Conservation (phyloP, 2,888 invertebrate species). For the Dysmachus trigonus region DNA sequence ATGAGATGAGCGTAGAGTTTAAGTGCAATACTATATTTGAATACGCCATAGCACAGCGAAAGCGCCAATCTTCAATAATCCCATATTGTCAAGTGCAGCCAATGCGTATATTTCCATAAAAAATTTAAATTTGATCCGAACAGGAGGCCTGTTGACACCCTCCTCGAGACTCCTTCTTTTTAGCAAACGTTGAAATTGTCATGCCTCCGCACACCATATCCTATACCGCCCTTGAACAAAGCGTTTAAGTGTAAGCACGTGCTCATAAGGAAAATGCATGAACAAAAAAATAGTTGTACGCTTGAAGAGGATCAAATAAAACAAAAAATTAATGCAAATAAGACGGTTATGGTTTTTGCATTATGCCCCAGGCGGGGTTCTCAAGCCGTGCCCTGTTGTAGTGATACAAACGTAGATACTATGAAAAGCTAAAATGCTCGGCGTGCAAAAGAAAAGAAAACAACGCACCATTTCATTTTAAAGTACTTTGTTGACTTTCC, state of each 20-base stretch:
- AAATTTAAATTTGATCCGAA: conserved; percentile 20
- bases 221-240: not conserved
- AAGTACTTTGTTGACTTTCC: conserved; percentile 13
- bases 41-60: not conserved
- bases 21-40: not conserved
- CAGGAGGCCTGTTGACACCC: conserved; percentile 22
- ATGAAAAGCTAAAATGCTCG: conserved; percentile 17
- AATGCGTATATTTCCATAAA: not conserved
- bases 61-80: conserved; percentile 1
- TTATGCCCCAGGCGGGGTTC: not conserved
- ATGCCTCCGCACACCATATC: not conserved
- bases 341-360: conserved; percentile 27
- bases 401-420: conserved; percentile 14
- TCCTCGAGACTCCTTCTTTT: not conserved
- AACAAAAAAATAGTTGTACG: not conserved
- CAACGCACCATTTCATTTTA: conserved; percentile 19
- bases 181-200: conserved; percentile 1
- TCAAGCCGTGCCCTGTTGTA: not conserved
- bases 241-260: not conserved
- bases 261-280: not conserved
- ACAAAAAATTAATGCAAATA: conserved; percentile 22
- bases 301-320: not conserved
- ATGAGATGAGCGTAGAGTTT: not conserved
- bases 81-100: conserved; percentile 28
- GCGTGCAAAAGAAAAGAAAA: not conserved